Conservation (phyloP, 2,113 vertebrate genomes). For the Emydura subglobosa region DNA sequence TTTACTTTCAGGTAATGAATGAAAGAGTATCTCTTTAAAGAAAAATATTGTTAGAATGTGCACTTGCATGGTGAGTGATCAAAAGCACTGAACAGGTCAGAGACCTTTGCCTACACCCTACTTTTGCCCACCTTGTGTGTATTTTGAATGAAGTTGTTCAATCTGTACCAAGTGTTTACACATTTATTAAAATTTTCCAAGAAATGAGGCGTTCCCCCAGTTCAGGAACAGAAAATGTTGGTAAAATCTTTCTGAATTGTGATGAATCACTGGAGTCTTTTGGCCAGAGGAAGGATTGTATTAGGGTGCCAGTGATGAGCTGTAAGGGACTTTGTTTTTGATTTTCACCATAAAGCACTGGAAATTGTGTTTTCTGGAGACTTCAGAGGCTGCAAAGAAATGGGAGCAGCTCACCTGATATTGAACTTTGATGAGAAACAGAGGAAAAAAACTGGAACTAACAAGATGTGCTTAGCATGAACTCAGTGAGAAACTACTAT, state of each 20-base stretch:
- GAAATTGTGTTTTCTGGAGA: conserved; percentile 1
- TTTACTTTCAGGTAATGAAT: neutral
- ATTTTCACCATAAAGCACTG: neutral
- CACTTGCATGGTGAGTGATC: neutral
- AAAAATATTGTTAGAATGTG: neutral
- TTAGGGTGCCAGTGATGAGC: fast-evolving
- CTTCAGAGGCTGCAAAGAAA: neutral
- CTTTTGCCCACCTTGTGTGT: neutral
- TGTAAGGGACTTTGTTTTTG: conserved; percentile 18
- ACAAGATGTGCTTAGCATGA: neutral
- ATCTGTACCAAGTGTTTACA: neutral
- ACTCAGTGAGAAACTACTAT: neutral
- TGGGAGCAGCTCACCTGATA: neutral
- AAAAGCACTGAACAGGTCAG: neutral
- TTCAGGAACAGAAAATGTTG: neutral
- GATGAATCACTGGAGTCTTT: conserved; percentile 50
- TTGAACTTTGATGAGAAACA: neutral
- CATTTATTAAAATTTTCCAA: conserved; percentile 39
- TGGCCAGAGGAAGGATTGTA: neutral
- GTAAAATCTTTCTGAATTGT: conserved; percentile 56
- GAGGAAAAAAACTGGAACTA: neutral
- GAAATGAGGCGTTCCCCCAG: conserved; percentile 28
- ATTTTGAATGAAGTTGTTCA: conserved; percentile 28
- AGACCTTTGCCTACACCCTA: conserved; percentile 39
- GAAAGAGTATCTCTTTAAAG: conserved; percentile 3